Evolutionary conservation across 2,113 vertebrate genomes (phyloP).

Genomic region (Ceyx melanurus): DNA sequence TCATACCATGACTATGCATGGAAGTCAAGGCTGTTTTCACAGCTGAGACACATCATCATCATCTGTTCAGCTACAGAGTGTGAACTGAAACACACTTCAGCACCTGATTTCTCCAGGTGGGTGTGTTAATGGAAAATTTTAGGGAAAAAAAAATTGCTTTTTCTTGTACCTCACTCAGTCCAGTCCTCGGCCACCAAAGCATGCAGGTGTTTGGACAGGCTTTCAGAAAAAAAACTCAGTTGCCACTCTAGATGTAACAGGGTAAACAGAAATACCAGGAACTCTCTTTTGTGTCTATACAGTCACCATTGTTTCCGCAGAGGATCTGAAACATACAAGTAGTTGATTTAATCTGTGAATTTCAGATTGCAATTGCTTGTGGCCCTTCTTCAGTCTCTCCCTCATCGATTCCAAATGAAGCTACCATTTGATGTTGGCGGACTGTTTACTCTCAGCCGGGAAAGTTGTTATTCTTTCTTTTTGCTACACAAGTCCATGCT

Average conservation of each 20-base stretch:
- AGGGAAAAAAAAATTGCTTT: background rate
- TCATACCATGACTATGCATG: rapidly evolving
- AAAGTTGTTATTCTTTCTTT: background rate
- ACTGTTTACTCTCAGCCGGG: background rate
- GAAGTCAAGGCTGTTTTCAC: background rate
- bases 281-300: background rate
- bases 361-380: too few species aligned
- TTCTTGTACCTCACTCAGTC: background rate
- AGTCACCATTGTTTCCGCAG: background rate
- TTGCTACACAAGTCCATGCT: background rate
- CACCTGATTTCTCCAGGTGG: background rate
- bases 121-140: background rate
- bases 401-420: background rate
- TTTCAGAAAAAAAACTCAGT: background rate
- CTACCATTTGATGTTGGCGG: background rate
- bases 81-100: background rate
- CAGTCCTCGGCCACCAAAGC: background rate
- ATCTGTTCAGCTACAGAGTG: background rate
- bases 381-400: background rate
- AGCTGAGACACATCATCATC: background rate
- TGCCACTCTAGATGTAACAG: background rate
- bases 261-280: too few species aligned
- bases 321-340: background rate
- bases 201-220: rapidly evolving
- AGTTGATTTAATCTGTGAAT: rapidly evolving